Base-by-base conservation (phyloP, 2,797 vertebrate species). In the Lacerta viridis region DNA sequence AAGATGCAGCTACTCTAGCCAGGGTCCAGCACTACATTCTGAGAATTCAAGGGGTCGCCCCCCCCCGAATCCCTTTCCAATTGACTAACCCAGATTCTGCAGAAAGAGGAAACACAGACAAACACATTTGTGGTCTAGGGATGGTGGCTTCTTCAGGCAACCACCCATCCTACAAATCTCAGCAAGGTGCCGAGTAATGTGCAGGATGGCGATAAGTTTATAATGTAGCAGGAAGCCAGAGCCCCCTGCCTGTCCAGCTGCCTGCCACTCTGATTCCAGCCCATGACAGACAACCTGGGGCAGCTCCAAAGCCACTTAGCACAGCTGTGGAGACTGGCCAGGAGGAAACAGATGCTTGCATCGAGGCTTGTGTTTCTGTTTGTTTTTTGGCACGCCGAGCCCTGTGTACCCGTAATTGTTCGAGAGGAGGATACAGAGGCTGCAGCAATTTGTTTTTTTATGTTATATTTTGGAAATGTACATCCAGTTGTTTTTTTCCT, bases 281-380 rank as follows among this genome's bases (percentile, higher is more conserved):
- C 94, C 86, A 0, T 93, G 94, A 94, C 95, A 94, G 95, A 94
- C 92, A 93, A 43, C 91, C 90, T 95, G 94, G 94, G 93, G 93
- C 94, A 93, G 93, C 86, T 95, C 95, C 29, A 72, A 72, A 72
- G 29, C 71, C 94, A 95, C 92, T 95, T 95, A 95, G 88, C 89
- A 91, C 91, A 94, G 79, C 82, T 0, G 0, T 91, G 92, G 94
- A 72, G 87, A 90, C 75, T 87, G 86, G 95, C 95, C 94, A 95
- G 93, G 84, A 91, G 15, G 81, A 69, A 69, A 83, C 84, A 92
- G 92, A 89, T 0, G 7, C 88, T 93, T 92, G 93, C 91, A 93
- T 88, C 46, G 84, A 81, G 66, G 85, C 87, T 8, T 89, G 83
- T 84, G 79, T 55, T 55, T 55, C 50, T 15, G 11, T 55, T 15